Conservation (phyloP, 2,888 invertebrate genomes). For the Therioaphis trifolii region DNA sequence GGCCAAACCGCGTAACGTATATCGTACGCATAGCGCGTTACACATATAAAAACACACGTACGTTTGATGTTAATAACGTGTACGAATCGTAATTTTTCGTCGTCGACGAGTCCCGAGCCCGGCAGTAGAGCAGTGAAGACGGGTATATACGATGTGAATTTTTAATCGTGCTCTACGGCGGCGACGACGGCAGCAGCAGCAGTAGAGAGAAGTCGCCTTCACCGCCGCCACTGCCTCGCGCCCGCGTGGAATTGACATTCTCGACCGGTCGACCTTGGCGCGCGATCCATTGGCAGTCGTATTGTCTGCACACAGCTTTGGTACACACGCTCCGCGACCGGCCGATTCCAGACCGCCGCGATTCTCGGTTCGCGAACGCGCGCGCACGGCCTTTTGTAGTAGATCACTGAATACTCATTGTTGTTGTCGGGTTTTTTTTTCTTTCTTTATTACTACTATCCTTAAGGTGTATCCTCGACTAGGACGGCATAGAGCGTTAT, state of each 20-base stretch:
- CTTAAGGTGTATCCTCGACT: too few relatives aligned
- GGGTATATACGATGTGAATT: constrained; percentile 41
- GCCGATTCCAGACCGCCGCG: constrained; percentile 11
- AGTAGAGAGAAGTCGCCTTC: constrained; percentile 41
- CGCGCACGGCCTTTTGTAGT: constrained; percentile 3
- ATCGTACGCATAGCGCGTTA: background rate
- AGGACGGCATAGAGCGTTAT: too few relatives aligned
- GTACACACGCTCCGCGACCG: background rate
- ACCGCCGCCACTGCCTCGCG: constrained; percentile 1
- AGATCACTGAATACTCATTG: background rate
- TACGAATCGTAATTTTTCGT: too few relatives aligned
- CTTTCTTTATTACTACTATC: too few relatives aligned
- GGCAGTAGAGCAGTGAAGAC: constrained; percentile 5
- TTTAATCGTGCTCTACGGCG: constrained; percentile 51
- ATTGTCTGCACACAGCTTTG: constrained; percentile 57
- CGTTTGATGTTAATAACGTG: too few relatives aligned
- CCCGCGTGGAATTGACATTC: constrained; percentile 59
- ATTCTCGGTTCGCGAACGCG: background rate
- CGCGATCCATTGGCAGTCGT: constrained; percentile 44
- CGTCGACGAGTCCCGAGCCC: background rate
- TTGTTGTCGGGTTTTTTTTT: constrained; percentile 24
- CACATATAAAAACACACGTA: too few relatives aligned
- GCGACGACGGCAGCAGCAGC: background rate
- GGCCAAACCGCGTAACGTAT: constrained; percentile 10
- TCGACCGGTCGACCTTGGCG: constrained; percentile 62